phyloP scores from a whole-genome alignment of 2,113 vertebrate species.

The Syrmaticus mikado region DNA sequence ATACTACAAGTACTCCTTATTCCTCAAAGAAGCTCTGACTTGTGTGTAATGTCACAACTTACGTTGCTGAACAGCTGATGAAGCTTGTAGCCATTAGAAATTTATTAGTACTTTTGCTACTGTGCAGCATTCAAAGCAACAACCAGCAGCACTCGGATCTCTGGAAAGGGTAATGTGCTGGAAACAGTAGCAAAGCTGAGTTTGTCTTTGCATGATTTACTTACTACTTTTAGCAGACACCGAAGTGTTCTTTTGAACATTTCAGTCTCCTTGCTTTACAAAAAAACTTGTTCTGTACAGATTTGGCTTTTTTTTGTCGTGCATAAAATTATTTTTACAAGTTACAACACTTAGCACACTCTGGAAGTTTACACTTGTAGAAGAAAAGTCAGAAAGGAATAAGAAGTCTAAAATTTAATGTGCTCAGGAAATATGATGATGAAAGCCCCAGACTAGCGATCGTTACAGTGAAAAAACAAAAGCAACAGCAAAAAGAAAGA shows the following conservation, averaged over 20 bases:
- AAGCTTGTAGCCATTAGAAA: background rate
- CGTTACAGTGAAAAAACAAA: background rate
- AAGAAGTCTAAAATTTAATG: background rate
- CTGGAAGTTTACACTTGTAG: background rate
- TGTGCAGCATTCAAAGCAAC: background rate
- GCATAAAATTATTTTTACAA: background rate
- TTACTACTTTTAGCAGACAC: background rate
- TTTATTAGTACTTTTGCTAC: background rate
- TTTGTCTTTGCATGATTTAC: background rate
- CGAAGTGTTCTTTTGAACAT: background rate
- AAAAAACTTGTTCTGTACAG: background rate
- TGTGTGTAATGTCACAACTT: background rate
- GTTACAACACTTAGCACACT: background rate
- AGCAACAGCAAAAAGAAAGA: background rate
- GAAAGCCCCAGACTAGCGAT: background rate
- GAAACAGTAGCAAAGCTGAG: background rate
- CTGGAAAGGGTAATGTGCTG: accelerated
- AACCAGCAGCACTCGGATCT: background rate
- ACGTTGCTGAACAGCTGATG: background rate
- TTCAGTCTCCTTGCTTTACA: background rate
- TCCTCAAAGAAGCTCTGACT: background rate
- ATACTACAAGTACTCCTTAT: background rate
- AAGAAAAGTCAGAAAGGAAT: background rate
- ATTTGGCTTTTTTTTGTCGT: background rate
- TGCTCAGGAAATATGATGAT: background rate